A percentile compares a stretch with the other conserved stretches of the same genome.
Evolutionary conservation across 1,140 invertebrate species (phyloP).

Genomic region (Brachionus manjavacas): DNA sequence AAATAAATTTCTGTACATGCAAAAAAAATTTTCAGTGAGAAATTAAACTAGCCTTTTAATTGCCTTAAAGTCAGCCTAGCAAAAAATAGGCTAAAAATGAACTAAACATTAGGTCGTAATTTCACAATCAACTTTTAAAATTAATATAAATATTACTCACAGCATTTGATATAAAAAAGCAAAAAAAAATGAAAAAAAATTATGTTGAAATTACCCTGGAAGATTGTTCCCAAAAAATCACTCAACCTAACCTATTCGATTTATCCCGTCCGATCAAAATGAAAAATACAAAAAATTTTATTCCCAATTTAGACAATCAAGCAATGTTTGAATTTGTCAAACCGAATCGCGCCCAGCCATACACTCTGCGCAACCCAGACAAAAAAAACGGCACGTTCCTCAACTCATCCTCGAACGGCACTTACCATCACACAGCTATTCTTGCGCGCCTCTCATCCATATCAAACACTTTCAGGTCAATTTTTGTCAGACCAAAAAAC

Average conservation of each 20-base stretch:
- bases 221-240: not conserved
- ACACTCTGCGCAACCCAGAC: not conserved
- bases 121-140: not conserved
- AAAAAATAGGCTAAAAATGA: too few relatives aligned
- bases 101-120: not conserved
- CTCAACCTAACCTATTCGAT: not conserved
- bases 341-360: not conserved
- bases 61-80: too few relatives aligned
- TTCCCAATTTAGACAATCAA: not conserved
- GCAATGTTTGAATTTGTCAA: not conserved
- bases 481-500: constrained; percentile 16
- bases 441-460: not conserved
- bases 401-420: not conserved
- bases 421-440: constrained; percentile 1
- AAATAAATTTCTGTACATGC: too few relatives aligned
- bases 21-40: too few relatives aligned
- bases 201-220: not conserved
- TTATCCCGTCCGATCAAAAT: not conserved
- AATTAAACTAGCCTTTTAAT: too few relatives aligned
- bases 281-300: not conserved
- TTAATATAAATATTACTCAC: not conserved
- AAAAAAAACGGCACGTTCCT: not conserved
- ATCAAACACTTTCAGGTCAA: constrained; percentile 18
- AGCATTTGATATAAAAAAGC: not conserved
- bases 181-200: not conserved